Base-by-base conservation (phyloP, 2,888 invertebrate species). In the Sycophila texana region DNA sequence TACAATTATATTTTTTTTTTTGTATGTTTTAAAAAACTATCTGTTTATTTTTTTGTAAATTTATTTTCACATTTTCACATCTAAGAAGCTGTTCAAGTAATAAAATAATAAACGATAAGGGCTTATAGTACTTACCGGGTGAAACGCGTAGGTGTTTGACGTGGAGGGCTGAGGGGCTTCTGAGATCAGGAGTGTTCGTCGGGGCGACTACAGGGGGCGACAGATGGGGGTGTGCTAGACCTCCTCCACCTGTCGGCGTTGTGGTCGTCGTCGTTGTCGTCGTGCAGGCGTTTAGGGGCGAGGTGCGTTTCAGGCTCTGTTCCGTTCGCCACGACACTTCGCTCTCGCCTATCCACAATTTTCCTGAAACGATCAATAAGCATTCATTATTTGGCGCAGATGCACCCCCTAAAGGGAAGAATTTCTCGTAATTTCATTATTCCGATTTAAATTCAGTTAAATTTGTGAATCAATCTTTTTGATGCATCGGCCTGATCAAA, bases 271-370 rank as follows among this genome's bases (percentile, higher is more conserved):
- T 83, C 77, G 85, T 85, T 47, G 86, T 86, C 51, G 84, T 84
- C 55, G 84, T 81, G 76, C 87, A 85, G 12, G 86, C 85, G 81
- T 83, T 85, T 76, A 86, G 13, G 1, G 82, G 80, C 18, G 82
- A 80, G 51, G 72, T 68, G 71, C 82, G 77, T 83, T 88, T 89
- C 68, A 87, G 86, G 67, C 85, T 85, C 83, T 88, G 88, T 68
- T 90, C 89, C 76, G 87, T 88, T 79, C 87, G 87, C 90, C 90
- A 39, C 85, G 88, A 83, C 67, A 87, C 86, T 75, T 90, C 90
- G 85, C 85, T 88, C 77, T 89, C 89, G 68, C 87, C 88, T 78
- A 89, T 85, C 90, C 90, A 90, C 77, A 88, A 82, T 86, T 90
- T 90, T 68, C 88, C 90, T 90, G 85, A 10, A 81, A 77, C 14